Base-by-base conservation (phyloP, 2,888 invertebrate genomes). In the Drosophila neutralis region DNA sequence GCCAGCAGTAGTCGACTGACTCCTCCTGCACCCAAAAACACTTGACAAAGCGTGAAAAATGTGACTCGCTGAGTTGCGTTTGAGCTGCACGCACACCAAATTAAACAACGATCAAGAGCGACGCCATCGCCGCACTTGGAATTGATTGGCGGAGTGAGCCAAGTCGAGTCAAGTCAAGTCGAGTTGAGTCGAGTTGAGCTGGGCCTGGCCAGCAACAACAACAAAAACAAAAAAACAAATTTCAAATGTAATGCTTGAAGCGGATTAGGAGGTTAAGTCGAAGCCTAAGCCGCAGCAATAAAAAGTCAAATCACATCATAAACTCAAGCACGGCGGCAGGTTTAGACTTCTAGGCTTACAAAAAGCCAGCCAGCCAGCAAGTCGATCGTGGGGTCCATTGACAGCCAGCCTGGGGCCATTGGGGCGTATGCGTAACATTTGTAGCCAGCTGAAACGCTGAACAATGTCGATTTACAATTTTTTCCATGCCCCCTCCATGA, bases 351-450 rank as follows among this genome's bases (percentile, higher is more conserved):
- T 69, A 70, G 24, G 53, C 51, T 35, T 63, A 60, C 48, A 64
- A 24, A 45, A 24, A 45, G 56, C 82, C 66, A 61, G 53, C 61
- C 54, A 66, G 33, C 27, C 42, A 38, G 57, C 52, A 57, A 52
- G 52, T 45, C 63, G 63, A 58, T 56, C 54, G 62, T 68, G 78
- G 31, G 35, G 36, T 51, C 72, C 59, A 70, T 57, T 73, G 80
- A 78, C 82, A 81, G 64, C 74, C 80, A 76, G 83, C 83, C 77
- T 80, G 79, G 72, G 79, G 80, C 75, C 80, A 63, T 80, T 65
- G 89, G 90, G 90, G 90, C 90, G 87, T 87, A 87, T 89, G 83
- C 90, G 90, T 78, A 85, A 87, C 76, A 76, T 77, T 78, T 68
- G 72, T 71, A 73, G 68, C 74, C 62, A 76, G 49, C 69, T 56